Percentiles rank a stretch among this genome's conserved stretches.
Evolutionary conservation across 53 echinoderm and acorn worm species (phyloP).

Genomic region (Crossaster papposus): DNA sequence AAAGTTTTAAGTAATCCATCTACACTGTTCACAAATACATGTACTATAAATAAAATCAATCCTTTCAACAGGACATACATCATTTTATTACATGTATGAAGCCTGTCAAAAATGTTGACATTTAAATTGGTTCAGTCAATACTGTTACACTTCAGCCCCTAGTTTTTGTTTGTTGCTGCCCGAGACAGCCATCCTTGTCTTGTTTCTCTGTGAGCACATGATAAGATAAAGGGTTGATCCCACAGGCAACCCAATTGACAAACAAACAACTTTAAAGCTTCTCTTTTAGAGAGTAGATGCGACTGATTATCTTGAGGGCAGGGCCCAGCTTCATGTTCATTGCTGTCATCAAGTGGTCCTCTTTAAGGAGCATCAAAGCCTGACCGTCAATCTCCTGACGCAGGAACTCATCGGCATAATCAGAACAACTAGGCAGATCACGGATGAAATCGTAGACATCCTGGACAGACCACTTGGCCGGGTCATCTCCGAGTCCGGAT

Average conservation of each 20-base stretch:
- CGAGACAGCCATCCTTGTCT: not conserved
- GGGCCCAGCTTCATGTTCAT: slow-evolving; percentile 99
- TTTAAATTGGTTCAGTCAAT: too few species aligned
- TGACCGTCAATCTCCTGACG: slow-evolving; percentile 98
- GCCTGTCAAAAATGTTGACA: not conserved
- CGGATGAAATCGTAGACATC: slow-evolving; percentile 88
- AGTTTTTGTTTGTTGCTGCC: not conserved
- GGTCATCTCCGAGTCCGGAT: slow-evolving; percentile 67
- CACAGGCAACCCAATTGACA: not conserved
- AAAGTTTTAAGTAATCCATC: too few species aligned
- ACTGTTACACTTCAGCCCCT: not conserved
- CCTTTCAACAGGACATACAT: not conserved
- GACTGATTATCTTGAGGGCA: slow-evolving; percentile 90
- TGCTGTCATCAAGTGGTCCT: slow-evolving; percentile 96
- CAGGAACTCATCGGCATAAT: slow-evolving; percentile 92
- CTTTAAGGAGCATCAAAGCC: slow-evolving; percentile 94
- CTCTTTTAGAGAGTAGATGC: slow-evolving; percentile 81
- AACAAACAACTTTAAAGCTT: slow-evolving; percentile 34
- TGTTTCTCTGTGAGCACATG: not conserved
- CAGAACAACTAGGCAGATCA: slow-evolving; percentile 84
- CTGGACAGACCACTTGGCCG: slow-evolving; percentile 83
- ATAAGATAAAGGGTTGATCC: not conserved
- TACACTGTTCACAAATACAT: not conserved
- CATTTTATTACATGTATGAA: slow-evolving; percentile 7
- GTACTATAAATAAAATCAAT: not conserved